phyloP scores from a whole-genome alignment of 2,888 invertebrate genomes.

The Pristionchus arcanus region DNA sequence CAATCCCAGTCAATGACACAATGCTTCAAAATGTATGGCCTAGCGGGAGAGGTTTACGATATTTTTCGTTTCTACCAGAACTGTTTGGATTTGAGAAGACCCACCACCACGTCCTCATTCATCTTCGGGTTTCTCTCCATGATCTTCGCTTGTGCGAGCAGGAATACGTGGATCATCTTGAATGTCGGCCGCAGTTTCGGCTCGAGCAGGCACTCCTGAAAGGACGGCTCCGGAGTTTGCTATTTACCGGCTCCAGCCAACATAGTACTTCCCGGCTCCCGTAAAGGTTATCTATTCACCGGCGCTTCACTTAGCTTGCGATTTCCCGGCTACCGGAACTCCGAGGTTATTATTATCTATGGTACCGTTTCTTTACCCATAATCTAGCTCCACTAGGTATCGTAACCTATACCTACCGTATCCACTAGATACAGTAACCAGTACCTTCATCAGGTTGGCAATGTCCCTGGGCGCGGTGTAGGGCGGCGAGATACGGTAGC shows the following conservation, averaged over 20 bases:
- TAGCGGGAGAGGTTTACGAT: too few species aligned
- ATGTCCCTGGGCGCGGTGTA: constrained; percentile 57
- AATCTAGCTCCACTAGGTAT: background rate
- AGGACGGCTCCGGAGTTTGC: too few species aligned
- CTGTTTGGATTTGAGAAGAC: background rate
- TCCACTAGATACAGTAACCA: background rate
- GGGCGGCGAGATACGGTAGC: constrained; percentile 60
- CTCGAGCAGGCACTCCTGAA: constrained; percentile 58
- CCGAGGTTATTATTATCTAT: background rate
- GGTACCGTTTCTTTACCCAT: background rate
- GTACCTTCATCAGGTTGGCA: constrained; percentile 57
- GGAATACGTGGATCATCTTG: constrained; percentile 55
- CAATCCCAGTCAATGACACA: too few species aligned
- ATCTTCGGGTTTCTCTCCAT: background rate
- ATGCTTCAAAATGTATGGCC: too few species aligned
- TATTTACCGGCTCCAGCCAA: too few species aligned
- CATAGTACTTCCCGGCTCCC: too few species aligned
- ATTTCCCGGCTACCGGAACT: background rate
- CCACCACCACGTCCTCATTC: background rate
- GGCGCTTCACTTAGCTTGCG: too few species aligned
- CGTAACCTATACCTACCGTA: background rate
- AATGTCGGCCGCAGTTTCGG: constrained; percentile 59
- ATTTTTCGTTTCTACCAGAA: background rate
- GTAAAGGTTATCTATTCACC: too few species aligned
- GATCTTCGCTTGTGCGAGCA: constrained; percentile 18